These are phyloP conservation scores for Sander lucioperca DNA, from an alignment of 2,113 vertebrate genomes.

Conservation along the genomic window DNA sequence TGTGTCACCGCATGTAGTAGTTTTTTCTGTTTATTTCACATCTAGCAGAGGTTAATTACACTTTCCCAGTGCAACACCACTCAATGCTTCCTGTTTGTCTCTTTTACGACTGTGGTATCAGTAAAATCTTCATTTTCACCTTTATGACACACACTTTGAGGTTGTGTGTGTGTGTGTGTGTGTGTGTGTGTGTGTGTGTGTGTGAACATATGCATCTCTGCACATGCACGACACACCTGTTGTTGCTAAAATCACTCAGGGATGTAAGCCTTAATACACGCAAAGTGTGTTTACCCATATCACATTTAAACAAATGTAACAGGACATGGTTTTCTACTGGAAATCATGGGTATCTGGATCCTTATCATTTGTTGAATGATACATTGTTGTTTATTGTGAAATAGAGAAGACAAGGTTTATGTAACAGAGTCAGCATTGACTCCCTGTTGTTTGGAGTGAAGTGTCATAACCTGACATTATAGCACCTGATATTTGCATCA, in stretches of 20 bases:
- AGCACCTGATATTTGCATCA: constrained; percentile 49
- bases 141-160: constrained; percentile 50
- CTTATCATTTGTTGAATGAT: background rate
- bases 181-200: background rate
- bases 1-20: background rate
- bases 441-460: background rate
- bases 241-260: background rate
- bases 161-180: too few relatives aligned
- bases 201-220: background rate
- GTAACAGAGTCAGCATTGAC: background rate
- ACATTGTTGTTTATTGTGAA: background rate
- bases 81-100: constrained; percentile 81
- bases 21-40: background rate
- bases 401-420: constrained; percentile 7
- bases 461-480: background rate
- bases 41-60: constrained; percentile 10
- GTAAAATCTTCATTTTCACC: constrained; percentile 57
- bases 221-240: constrained; percentile 44
- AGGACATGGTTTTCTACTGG: background rate
- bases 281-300: background rate
- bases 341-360: background rate
- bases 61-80: constrained; percentile 31
- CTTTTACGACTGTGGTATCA: constrained; percentile 54
- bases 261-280: background rate
- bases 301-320: background rate